phyloP scores from a whole-genome alignment of 2,113 vertebrate species.

The Periophthalmodon schlosseri region DNA sequence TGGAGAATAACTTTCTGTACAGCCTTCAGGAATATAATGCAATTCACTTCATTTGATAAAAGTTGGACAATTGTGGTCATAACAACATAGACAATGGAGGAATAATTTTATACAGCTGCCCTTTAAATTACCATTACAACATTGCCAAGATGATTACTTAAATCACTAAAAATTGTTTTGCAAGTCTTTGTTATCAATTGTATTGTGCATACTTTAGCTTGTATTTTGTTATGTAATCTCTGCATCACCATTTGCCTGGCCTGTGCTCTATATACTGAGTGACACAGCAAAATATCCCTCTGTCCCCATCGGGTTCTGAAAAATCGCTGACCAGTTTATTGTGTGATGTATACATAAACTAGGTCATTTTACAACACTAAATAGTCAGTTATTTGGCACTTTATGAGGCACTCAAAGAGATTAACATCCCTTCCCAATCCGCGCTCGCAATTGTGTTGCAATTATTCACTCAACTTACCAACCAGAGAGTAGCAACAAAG shows the following conservation, averaged over 20 bases:
- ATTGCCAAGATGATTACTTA: not conserved
- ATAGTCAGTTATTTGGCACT: not conserved
- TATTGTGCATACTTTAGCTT: not conserved
- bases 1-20: constrained; percentile 27
- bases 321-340: not conserved
- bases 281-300: constrained; percentile 6
- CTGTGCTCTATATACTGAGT: not conserved
- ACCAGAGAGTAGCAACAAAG: not conserved
- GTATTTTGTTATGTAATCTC: not conserved
- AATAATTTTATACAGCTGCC: not conserved
- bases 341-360: not conserved
- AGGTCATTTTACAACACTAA: not conserved
- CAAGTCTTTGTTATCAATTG: not conserved
- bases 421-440: not conserved
- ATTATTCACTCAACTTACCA: not conserved
- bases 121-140: not conserved
- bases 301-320: not conserved
- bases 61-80: too few relatives aligned
- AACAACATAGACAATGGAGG: too few relatives aligned
- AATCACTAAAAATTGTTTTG: not conserved
- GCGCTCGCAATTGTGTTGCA: not conserved
- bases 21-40: constrained; percentile 41
- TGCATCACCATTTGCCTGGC: not conserved
- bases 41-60: constrained; percentile 22
- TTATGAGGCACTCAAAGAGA: not conserved